These are phyloP conservation scores for Eueides isabella DNA, from an alignment of 1,140 invertebrate genomes.

Conservation along the genomic window DNA sequence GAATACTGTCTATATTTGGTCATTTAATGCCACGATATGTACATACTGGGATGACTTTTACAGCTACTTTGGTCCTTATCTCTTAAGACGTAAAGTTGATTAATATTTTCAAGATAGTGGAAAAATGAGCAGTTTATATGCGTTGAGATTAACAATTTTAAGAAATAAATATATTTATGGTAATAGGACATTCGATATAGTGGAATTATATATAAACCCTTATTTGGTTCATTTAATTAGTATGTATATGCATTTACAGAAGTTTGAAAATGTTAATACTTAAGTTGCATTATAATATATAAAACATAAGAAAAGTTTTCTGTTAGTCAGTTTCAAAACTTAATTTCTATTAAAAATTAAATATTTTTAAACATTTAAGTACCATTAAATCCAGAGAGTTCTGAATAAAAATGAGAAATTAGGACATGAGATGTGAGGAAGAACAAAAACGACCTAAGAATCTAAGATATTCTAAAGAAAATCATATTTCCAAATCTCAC, in stretches of 20 bases:
- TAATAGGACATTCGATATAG: slow-evolving; percentile 37
- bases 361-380: too few species aligned
- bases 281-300: not conserved
- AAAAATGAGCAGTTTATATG: slow-evolving; percentile 42
- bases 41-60: slow-evolving; percentile 2
- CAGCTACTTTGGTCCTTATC: slow-evolving; percentile 18
- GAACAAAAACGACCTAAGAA: too few species aligned
- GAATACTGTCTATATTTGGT: slow-evolving; percentile 44
- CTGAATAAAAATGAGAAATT: too few species aligned
- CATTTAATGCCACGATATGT: slow-evolving; percentile 41
- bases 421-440: too few species aligned
- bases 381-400: too few species aligned
- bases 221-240: slow-evolving; percentile 40
- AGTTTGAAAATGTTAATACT: slow-evolving; percentile 20
- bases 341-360: too few species aligned
- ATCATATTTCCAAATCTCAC: too few species aligned
- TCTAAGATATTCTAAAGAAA: too few species aligned
- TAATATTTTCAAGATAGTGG: not conserved
- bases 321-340: too few species aligned
- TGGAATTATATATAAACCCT: slow-evolving; percentile 33
- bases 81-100: slow-evolving; percentile 2
- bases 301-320: not conserved
- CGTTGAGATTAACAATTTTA: slow-evolving; percentile 45
- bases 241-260: slow-evolving; percentile 20
- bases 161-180: slow-evolving; percentile 49